Conservation (phyloP, 2,797 vertebrate genomes). For the Hipposideros larvatus region DNA sequence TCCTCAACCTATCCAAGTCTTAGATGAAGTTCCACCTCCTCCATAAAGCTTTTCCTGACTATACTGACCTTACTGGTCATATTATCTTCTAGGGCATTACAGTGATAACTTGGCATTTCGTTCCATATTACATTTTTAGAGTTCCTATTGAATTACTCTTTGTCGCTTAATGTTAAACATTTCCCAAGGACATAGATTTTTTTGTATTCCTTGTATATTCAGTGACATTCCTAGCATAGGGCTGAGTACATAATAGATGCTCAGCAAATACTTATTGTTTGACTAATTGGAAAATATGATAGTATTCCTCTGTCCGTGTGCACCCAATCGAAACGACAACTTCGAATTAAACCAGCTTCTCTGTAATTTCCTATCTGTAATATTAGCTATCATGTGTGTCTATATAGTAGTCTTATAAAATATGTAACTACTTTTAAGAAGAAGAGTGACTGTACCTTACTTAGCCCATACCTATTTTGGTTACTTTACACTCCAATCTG, state of each 20-base stretch:
- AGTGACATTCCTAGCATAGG: background rate
- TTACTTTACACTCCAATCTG: constrained; percentile 17
- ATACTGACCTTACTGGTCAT: background rate
- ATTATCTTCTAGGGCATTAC: background rate
- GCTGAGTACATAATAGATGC: background rate
- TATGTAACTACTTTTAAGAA: background rate
- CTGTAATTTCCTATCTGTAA: background rate
- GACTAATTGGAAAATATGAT: background rate
- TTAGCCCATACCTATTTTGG: constrained; percentile 25
- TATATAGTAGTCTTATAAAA: background rate
- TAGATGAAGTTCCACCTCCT: background rate
- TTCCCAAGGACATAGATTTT: constrained; percentile 21
- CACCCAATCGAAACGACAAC: background rate
- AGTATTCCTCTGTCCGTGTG: background rate
- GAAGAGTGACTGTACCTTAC: background rate
- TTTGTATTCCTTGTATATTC: background rate
- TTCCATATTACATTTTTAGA: background rate
- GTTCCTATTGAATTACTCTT: constrained; percentile 48
- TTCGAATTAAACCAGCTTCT: background rate
- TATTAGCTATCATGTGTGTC: background rate
- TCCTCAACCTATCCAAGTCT: background rate
- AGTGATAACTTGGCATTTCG: constrained; percentile 2
- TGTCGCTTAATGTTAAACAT: background rate
- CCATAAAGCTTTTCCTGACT: constrained; percentile 19
- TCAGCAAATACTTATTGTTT: constrained; percentile 23